Conservation (phyloP, 2,797 vertebrate genomes). For the Lepidocolaptes lacrymiger region DNA sequence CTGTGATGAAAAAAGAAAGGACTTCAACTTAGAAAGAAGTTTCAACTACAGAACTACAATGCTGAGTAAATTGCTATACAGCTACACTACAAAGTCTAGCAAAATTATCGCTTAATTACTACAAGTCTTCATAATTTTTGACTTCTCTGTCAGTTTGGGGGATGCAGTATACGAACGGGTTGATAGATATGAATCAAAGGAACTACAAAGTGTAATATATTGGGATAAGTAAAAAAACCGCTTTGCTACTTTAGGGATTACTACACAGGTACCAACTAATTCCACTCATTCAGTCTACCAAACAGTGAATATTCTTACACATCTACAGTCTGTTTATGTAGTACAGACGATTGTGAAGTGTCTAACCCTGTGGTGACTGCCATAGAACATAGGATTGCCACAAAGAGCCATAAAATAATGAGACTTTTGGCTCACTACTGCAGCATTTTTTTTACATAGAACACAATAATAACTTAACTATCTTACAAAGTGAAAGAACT, state of each 20-base stretch:
- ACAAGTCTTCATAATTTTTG: not conserved
- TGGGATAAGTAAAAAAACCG: not conserved
- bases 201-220: not conserved
- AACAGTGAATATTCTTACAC: not conserved
- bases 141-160: not conserved
- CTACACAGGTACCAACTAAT: not conserved
- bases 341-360: not conserved
- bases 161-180: not conserved
- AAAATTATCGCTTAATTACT: not conserved
- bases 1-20: not conserved
- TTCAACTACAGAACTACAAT: not conserved
- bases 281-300: not conserved
- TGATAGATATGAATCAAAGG: not conserved
- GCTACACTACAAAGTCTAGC: not conserved
- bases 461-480: not conserved
- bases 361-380: not conserved
- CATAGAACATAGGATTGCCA: not conserved
- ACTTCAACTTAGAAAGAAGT: not conserved
- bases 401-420: not conserved
- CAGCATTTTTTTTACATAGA: not conserved
- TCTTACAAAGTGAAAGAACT: not conserved
- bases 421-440: not conserved
- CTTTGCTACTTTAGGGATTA: not conserved
- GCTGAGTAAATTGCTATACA: not conserved
- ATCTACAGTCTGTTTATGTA: not conserved